Conservation (phyloP, 2,113 vertebrate species). For the Anguilla rostrata region DNA sequence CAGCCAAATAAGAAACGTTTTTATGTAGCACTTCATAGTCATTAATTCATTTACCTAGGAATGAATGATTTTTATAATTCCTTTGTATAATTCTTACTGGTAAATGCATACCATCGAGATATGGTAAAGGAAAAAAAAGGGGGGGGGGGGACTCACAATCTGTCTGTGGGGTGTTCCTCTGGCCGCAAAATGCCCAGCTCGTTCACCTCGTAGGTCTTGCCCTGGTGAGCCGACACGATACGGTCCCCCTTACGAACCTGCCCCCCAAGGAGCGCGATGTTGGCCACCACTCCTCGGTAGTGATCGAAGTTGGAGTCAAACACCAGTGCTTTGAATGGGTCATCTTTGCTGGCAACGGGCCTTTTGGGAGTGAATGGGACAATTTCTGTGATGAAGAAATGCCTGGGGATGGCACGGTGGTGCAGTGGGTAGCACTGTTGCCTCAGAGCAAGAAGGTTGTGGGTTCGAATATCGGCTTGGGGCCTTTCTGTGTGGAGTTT, state of each 20-base stretch:
- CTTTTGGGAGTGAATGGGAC: slow-evolving; percentile 55
- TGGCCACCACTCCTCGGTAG: slow-evolving; percentile 90
- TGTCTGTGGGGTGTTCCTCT: slow-evolving; percentile 77
- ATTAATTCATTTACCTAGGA: not conserved
- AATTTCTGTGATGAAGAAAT: not conserved
- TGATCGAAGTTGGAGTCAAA: slow-evolving; percentile 95
- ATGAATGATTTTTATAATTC: not conserved
- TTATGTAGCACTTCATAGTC: too few species aligned
- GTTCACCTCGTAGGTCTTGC: slow-evolving; percentile 88
- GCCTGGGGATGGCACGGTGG: not conserved
- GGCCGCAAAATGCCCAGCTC: slow-evolving; percentile 89
- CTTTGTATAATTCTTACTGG: too few species aligned
- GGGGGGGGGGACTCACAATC: slow-evolving; percentile 66
- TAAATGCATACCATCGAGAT: too few species aligned
- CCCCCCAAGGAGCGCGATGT: slow-evolving; percentile 85
- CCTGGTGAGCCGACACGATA: slow-evolving; percentile 78
- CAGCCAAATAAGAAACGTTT: not conserved
- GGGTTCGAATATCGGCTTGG: too few species aligned
- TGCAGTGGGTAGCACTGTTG: too few species aligned
- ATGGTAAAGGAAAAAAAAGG: too few species aligned
- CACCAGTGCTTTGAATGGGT: slow-evolving; percentile 85
- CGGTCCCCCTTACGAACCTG: slow-evolving; percentile 81
- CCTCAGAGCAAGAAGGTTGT: too few species aligned
- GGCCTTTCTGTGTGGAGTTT: too few species aligned
- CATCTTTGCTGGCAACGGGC: slow-evolving; percentile 64